Evolutionary conservation across 2,888 invertebrate species (phyloP).

Genomic region (Nebria brevicollis): DNA sequence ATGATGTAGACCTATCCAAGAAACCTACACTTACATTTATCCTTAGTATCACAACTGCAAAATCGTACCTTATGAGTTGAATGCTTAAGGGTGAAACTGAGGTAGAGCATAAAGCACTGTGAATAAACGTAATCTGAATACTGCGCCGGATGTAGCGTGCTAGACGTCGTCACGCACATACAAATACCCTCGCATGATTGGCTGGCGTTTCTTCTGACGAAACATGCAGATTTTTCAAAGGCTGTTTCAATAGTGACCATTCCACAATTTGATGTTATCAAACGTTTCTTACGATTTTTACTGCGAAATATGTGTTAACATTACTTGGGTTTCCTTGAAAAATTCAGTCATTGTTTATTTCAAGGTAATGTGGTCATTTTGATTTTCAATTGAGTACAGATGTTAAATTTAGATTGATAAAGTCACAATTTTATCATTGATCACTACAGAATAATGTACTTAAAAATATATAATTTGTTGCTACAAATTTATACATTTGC

Average conservation of each 20-base stretch:
- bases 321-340: conserved; percentile 35
- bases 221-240: conserved; percentile 50
- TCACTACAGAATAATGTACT: no score
- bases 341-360: conserved; percentile 34
- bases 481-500: no score
- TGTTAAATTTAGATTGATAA: neutral
- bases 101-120: conserved; percentile 21
- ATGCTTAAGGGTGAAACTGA: conserved; percentile 21
- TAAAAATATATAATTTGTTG: no score
- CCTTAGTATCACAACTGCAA: neutral
- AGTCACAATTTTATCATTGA: neutral
- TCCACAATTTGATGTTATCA: conserved; percentile 17
- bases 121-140: conserved; percentile 41
- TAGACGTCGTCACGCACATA: conserved; percentile 50
- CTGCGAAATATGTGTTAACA: conserved; percentile 31
- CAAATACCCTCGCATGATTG: conserved; percentile 39
- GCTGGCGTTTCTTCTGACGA: conserved; percentile 46
- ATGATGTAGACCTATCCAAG: conserved; percentile 28
- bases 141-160: conserved; percentile 53
- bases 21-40: conserved; percentile 18
- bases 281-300: conserved; percentile 20
- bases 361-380: neutral
- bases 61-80: conserved; percentile 13
- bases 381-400: neutral
- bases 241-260: conserved; percentile 43